Base-by-base conservation (phyloP, 1,140 invertebrate species). In the Vanessa tameamea region DNA sequence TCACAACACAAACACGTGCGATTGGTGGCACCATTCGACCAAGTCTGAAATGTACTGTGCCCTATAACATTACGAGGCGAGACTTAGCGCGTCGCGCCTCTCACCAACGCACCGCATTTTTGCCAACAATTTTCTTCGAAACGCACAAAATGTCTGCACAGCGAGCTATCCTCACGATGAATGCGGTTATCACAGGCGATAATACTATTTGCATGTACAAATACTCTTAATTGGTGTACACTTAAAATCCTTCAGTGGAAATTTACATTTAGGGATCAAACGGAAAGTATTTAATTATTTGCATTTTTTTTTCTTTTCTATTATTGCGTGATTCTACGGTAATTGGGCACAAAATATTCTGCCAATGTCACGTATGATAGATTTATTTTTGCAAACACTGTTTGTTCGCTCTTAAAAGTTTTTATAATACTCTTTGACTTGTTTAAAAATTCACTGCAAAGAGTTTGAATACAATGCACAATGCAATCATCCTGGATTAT, bases 31-130 rank as follows among this genome's bases (percentile, higher is more conserved):
- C 57, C 67, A 65, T 61, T 64, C 65, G 61, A 61, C 11, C 16
- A 16, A 51, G 59, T 69, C 61, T 72, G 47, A 20, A 57, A 64
- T 31, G 15, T n/a, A 50, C 55, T 43, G n/a, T 48, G 37, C 26
- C 53, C 59, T 23, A 47, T n/a, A 16, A 68, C 26, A 64, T 75
- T 78, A 79, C 51, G 86, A 86, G 80, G 85, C 84, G 87, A 78
- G 86, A 87, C 87, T 72, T 23, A 67, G 47, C 23, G 55, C 72
- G 82, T 73, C 88, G 79, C 87, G 88, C 87, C 88, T 86, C 87
- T 69, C 51, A 13, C 73, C 65, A 59, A 66, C 69, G 67, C 80
- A 79, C 87, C 86, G 86, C 88, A 88, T 89, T 89, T 90, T 90
- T 76, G 70, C 73, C 70, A 76, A 61, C 59, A 55, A 72, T 75